Base-by-base conservation (phyloP, 2,113 vertebrate genomes). In the Apeltes quadracus region DNA sequence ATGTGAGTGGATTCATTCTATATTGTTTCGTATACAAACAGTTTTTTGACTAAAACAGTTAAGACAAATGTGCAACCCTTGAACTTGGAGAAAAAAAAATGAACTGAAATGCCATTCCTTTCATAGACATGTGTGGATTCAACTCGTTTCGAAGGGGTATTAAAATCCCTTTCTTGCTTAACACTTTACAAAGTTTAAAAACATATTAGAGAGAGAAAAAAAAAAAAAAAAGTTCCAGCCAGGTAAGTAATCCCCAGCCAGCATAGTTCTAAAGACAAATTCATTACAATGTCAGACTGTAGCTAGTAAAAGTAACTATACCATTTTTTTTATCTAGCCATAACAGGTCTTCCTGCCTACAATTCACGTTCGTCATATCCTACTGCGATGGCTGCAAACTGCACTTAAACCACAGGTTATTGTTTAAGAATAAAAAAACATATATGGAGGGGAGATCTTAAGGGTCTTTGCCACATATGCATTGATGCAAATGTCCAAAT, bases 281-380 rank as follows among this genome's bases (percentile, higher is more conserved):
- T 57, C 6, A 61, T 7, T 72, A 64, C n/a, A 53, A 8, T 56
- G 16, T 36, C 43, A 53, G 27, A 15, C 58, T 51, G 23, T 10
- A 43, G 39, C 36, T 63, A 34, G 41, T 67, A 51, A 36, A 43
- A 66, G 41, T 23, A 50, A 38, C 29, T 65, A 46, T 70, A 55
- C 27, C 2, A 25, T 48, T 32, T 64, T 72, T 74, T 51, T 12
- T n/a, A 55, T 2, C 34, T 15, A 58, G 43, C n/a, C 10, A 44
- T 54, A 39, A 25, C 51, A 74, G 38, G 13, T 66, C 53, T 59
- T 38, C 15, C 18, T 48, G 32, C 32, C 48, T 10, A 72, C 20
- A 48, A 23, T 32, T 66, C n/a, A 55, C 1, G 9, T 12, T 23
- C 27, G 9, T 58, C 2, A 39, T 56, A 70, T 61, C 14, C 23